phyloP scores from a whole-genome alignment of 2,113 vertebrate species.

The Cygnus buccinator region DNA sequence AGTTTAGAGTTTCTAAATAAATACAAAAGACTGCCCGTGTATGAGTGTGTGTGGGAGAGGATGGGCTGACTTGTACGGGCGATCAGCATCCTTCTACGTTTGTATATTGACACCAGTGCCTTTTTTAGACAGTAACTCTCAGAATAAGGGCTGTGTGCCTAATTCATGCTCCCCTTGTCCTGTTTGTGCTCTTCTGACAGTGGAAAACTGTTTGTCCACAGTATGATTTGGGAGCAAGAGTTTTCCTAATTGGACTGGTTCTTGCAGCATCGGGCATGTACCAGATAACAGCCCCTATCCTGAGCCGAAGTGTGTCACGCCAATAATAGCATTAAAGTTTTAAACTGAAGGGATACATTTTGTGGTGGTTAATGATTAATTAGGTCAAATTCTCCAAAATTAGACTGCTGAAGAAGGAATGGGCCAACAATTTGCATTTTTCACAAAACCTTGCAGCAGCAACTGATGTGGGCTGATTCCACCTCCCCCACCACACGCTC shows the following conservation, averaged over 20 bases:
- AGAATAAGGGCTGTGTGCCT: background rate
- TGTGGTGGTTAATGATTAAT: conserved; percentile 71
- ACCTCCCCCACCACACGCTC: accelerated
- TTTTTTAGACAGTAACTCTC: background rate
- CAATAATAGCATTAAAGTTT: conserved; percentile 56
- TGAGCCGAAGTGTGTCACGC: conserved; percentile 65
- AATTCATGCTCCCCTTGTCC: background rate
- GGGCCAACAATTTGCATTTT: background rate
- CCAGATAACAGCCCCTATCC: background rate
- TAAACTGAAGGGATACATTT: background rate
- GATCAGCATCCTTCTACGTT: background rate
- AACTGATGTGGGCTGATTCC: background rate
- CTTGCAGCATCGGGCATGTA: accelerated
- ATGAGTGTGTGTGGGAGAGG: accelerated
- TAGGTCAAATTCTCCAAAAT: conserved; percentile 78
- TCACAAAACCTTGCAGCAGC: background rate
- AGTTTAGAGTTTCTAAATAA: background rate
- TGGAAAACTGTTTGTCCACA: background rate
- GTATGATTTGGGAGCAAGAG: background rate
- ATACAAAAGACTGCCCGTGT: accelerated
- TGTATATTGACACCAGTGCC: accelerated
- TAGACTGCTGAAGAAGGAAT: conserved; percentile 40
- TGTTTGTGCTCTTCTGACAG: background rate
- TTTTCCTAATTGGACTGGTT: background rate
- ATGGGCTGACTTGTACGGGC: accelerated